phyloP scores from a whole-genome alignment of 1,140 invertebrate species.

The Apis cerana region DNA sequence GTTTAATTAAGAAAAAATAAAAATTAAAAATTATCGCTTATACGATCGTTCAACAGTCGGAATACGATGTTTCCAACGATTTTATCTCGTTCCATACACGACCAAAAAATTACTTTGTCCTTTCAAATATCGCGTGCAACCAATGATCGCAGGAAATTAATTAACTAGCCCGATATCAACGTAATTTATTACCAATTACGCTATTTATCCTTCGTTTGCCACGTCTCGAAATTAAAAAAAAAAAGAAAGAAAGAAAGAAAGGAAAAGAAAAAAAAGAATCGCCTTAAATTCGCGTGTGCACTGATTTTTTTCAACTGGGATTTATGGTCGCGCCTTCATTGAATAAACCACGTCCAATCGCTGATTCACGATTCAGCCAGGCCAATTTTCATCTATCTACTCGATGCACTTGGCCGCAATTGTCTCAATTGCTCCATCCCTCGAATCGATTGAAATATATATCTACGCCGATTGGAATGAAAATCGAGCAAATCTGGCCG shows the following conservation, averaged over 20 bases:
- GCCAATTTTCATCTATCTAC: slow-evolving; percentile 24
- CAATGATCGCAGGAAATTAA: slow-evolving; percentile 21
- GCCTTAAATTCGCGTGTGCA: neutral
- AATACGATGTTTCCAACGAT: too few relatives aligned
- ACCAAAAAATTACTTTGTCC: too few relatives aligned
- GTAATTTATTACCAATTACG: neutral
- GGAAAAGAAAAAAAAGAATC: neutral
- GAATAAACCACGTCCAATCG: slow-evolving; percentile 45
- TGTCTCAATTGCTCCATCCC: neutral
- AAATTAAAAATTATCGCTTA: too few relatives aligned
- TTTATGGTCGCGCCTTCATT: slow-evolving; percentile 21
- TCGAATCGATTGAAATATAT: slow-evolving; percentile 13
- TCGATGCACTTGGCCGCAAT: slow-evolving; percentile 3
- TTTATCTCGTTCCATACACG: too few relatives aligned
- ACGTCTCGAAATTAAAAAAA: neutral
- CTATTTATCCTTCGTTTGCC: neutral
- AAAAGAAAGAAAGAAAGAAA: neutral
- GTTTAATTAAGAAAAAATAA: too few relatives aligned
- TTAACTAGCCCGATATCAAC: neutral
- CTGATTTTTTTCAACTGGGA: slow-evolving; percentile 12
- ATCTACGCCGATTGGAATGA: neutral
- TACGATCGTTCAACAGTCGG: too few relatives aligned
- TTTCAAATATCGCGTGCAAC: neutral
- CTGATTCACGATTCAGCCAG: neutral
- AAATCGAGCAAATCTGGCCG: neutral